Conservation (phyloP, 2,113 vertebrate species). For the Smithornis capensis region DNA sequence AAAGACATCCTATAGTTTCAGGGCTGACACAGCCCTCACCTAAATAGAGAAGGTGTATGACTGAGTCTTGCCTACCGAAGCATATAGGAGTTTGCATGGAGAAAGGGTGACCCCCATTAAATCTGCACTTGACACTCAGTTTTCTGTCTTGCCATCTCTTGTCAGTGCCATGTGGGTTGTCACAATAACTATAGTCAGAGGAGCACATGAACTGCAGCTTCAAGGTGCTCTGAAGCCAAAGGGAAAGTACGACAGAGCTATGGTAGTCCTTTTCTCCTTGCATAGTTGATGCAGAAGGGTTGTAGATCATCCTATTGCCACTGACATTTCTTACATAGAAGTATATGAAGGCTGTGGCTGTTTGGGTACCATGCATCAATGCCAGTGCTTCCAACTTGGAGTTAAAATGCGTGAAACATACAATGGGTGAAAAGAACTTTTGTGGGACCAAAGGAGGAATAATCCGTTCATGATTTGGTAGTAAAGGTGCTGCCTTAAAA, state of each 20-base stretch:
- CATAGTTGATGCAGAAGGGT: neutral
- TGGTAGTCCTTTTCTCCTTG: neutral
- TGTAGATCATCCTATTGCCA: neutral
- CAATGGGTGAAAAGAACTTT: fast-evolving
- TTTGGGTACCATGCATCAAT: neutral
- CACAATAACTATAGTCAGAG: neutral
- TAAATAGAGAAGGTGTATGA: neutral
- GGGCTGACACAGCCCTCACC: neutral
- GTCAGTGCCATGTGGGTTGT: neutral
- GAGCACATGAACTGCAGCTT: neutral
- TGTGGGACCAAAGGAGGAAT: neutral
- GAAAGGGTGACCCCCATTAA: neutral
- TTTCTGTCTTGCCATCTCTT: neutral
- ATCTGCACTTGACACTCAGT: neutral
- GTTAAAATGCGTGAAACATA: neutral
- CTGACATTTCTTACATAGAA: neutral
- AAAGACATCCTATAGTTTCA: neutral
- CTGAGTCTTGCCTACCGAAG: neutral
- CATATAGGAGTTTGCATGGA: neutral
- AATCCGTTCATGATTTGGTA: neutral
- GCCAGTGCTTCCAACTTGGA: neutral
- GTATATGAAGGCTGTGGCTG: neutral
- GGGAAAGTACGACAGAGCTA: neutral
- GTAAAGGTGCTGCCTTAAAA: neutral
- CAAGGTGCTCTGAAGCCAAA: neutral